Conservation (phyloP, 1,140 invertebrate species). For the Drosophila repleta region DNA sequence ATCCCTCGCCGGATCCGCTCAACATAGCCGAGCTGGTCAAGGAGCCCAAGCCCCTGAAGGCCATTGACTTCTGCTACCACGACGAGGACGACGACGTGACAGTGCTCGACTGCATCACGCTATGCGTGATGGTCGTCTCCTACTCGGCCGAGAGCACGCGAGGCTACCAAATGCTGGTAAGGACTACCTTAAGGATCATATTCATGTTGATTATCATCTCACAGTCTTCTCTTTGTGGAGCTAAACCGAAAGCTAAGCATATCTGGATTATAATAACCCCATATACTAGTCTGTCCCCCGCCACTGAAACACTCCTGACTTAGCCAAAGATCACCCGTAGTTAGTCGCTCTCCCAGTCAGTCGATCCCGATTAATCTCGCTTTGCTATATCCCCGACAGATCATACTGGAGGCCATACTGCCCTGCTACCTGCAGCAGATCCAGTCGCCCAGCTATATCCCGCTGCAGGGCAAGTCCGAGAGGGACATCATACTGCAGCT, state of each 20-base stretch:
- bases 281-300: no score
- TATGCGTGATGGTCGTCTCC: constrained; percentile 98
- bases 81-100: constrained; percentile 98
- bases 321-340: no score
- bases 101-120: constrained; percentile 96
- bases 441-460: constrained; percentile 93
- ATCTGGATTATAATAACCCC: no score
- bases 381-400: constrained; percentile 85
- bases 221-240: no score
- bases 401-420: constrained; percentile 97
- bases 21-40: constrained; percentile 98
- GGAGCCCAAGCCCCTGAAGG: constrained; percentile 97
- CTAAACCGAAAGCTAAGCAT: no score
- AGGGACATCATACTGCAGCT: constrained; percentile 97
- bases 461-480: constrained; percentile 92
- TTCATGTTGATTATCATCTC: no score
- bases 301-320: no score
- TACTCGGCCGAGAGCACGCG: constrained; percentile 98
- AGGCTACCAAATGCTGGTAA: constrained; percentile 98
- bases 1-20: constrained; percentile 95
- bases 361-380: background rate
- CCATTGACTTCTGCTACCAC: constrained; percentile 98
- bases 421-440: constrained; percentile 97
- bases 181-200: constrained; percentile 37
- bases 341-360: no score